These are phyloP conservation scores for Hydriomena furcata DNA, from an alignment of 2,888 invertebrate species.

Conservation along the genomic window DNA sequence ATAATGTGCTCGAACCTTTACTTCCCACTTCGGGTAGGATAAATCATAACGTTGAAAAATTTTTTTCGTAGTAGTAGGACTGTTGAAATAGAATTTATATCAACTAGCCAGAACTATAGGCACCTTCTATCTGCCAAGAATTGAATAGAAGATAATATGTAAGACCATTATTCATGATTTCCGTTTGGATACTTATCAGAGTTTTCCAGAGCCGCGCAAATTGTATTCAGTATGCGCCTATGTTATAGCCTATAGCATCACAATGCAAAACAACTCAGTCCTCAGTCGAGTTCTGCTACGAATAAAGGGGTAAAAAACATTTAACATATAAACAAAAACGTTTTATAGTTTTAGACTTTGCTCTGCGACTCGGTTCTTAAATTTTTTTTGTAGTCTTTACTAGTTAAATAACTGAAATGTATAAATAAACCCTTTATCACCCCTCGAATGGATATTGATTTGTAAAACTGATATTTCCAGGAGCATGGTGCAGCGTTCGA, in stretches of 20 bases:
- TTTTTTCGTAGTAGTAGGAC: too few relatives aligned
- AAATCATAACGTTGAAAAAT: too few relatives aligned
- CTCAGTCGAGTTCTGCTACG: background rate
- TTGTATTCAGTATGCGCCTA: constrained; percentile 4
- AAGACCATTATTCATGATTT: constrained; percentile 13
- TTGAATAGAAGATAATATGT: too few relatives aligned
- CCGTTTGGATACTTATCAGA: constrained; percentile 6
- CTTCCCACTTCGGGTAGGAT: too few relatives aligned
- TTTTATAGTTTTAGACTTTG: too few relatives aligned
- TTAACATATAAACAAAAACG: background rate
- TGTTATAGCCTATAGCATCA: background rate
- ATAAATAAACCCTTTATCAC: too few relatives aligned
- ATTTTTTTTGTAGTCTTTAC: too few relatives aligned
- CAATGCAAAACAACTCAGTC: constrained; percentile 3
- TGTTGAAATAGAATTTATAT: too few relatives aligned
- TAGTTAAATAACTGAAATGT: too few relatives aligned
- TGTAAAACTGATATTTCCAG: constrained; percentile 72
- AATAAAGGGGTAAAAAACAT: background rate
- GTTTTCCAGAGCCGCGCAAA: background rate
- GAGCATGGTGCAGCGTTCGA: constrained; percentile 97
- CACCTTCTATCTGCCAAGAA: constrained; percentile 5
- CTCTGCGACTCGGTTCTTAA: too few relatives aligned
- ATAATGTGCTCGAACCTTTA: too few relatives aligned
- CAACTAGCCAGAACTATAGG: background rate
- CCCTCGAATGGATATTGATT: background rate